Evolutionary conservation across 2,888 invertebrate genomes (phyloP).

Genomic region (Candidula unifasciata): DNA sequence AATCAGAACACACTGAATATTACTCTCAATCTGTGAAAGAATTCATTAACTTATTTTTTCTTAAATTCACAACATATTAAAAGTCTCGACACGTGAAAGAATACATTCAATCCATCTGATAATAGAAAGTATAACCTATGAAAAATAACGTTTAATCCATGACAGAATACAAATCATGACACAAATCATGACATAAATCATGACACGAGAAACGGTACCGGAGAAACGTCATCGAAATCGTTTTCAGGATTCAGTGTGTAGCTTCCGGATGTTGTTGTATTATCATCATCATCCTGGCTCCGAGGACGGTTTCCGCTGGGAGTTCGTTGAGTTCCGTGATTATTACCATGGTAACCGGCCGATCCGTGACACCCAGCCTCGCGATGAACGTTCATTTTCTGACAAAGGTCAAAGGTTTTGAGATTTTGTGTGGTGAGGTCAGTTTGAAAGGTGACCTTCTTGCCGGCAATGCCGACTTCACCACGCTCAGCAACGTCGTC

Average conservation of each 20-base stretch:
- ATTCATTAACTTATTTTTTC: no score
- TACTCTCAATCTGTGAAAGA: no score
- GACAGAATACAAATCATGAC: no score
- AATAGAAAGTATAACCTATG: no score
- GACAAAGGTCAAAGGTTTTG: conserved; percentile 52
- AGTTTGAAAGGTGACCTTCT: conserved; percentile 54
- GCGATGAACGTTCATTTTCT: conserved; percentile 41
- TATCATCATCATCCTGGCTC: conserved; percentile 67
- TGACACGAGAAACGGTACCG: conserved; percentile 47
- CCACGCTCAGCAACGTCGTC: conserved; percentile 44
- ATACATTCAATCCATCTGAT: no score
- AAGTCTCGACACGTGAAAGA: no score
- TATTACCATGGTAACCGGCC: conserved; percentile 9
- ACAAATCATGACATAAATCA: no score
- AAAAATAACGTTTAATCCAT: no score
- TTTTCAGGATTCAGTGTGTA: conserved; percentile 66
- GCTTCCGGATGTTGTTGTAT: conserved; percentile 72
- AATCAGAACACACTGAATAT: no score
- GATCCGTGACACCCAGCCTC: background rate
- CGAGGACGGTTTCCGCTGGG: conserved; percentile 34
- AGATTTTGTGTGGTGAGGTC: conserved; percentile 53
- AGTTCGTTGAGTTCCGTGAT: conserved; percentile 6
- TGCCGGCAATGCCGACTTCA: conserved; percentile 20
- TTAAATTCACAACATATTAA: no score
- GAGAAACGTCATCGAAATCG: conserved; percentile 52